Conservation (phyloP, 2,888 invertebrate species). For the Metellina segmentata region DNA sequence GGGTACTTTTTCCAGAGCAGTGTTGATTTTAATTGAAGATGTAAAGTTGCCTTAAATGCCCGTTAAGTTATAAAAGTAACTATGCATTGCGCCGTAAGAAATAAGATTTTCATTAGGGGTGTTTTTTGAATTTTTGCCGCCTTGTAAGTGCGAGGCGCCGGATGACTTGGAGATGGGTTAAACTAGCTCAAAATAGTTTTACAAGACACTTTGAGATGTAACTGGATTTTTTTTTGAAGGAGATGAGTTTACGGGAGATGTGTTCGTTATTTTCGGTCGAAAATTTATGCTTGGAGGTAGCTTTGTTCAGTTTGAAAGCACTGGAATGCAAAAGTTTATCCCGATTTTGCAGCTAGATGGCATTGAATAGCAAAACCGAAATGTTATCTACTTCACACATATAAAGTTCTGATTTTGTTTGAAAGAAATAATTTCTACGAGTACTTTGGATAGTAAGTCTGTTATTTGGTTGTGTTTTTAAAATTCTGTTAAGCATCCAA, state of each 20-base stretch:
- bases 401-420: too few species aligned
- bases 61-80: background rate
- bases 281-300: too few species aligned
- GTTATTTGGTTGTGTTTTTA: too few species aligned
- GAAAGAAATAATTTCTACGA: too few species aligned
- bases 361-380: too few species aligned
- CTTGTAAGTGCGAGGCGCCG: background rate
- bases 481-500: too few species aligned
- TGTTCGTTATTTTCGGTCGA: too few species aligned
- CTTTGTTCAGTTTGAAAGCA: too few species aligned
- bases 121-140: background rate
- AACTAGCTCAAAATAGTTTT: background rate
- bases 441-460: too few species aligned
- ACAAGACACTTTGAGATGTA: background rate
- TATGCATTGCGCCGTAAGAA: background rate
- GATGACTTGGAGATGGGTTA: background rate
- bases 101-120: background rate
- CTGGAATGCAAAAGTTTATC: too few species aligned
- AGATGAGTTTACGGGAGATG: background rate
- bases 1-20: constrained; percentile 8
- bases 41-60: constrained; percentile 35
- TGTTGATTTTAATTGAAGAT: constrained; percentile 57
- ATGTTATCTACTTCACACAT: too few species aligned
- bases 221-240: background rate
- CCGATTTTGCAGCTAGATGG: too few species aligned